Evolutionary conservation across 2,888 invertebrate species (phyloP).

Genomic region (Siphlonurus alternatus): DNA sequence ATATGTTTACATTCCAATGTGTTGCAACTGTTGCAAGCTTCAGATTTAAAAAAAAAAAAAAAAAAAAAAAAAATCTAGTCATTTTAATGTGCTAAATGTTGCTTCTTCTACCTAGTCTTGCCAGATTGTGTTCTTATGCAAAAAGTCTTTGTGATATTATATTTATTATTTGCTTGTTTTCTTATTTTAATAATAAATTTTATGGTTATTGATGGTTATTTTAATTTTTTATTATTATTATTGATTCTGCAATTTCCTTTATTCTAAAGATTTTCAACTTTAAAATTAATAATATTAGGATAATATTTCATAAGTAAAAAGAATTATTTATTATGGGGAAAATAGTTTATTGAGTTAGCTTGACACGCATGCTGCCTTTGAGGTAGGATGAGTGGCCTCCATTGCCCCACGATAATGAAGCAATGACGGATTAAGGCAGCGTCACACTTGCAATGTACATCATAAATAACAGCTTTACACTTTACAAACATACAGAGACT

Average conservation of each 20-base stretch:
- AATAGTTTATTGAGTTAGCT: background rate
- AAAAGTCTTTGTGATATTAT: background rate
- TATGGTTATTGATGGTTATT: background rate
- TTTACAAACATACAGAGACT: conserved; percentile 1
- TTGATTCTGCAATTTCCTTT: background rate
- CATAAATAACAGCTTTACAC: background rate
- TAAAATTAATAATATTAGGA: too few species aligned
- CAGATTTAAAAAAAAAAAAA: too few species aligned
- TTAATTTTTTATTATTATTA: background rate
- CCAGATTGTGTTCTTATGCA: background rate
- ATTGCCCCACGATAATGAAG: background rate
- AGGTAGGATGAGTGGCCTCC: background rate
- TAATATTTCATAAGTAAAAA: background rate
- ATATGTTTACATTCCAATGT: too few species aligned
- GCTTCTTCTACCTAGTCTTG: too few species aligned
- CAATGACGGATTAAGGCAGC: background rate
- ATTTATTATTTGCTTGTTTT: background rate
- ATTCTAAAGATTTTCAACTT: too few species aligned
- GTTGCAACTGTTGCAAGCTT: too few species aligned
- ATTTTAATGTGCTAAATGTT: too few species aligned
- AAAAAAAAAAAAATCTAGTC: too few species aligned
- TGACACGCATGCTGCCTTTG: background rate
- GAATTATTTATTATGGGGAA: background rate
- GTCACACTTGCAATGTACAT: background rate
- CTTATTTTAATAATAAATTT: background rate